Base-by-base conservation (phyloP, 2,797 vertebrate genomes). In the Phrynocephalus forsythii region DNA sequence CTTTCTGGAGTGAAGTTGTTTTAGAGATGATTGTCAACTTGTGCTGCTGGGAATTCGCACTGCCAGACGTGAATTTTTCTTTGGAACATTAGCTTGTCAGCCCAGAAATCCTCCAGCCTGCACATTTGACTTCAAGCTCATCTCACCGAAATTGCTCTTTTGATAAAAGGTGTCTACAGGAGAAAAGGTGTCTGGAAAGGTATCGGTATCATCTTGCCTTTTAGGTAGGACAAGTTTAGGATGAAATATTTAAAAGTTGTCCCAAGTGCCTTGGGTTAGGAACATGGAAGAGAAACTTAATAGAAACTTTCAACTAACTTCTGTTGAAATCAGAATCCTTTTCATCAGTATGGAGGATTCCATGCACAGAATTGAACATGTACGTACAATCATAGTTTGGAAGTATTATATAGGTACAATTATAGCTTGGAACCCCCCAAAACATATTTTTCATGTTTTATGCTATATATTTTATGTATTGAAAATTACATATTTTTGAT, bases 1-100 rank as follows among this genome's bases (percentile, higher is more conserved):
- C 2, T 85, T 88, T 60, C 60, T 71, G 30, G 20, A 44, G 50
- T 33, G 20, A 83, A 87, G 60, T 83, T 77, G 50, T 83, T 88
- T 88, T 48, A 52, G 33, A 33, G 38, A 71, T 26, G 30, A 83
- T 71, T 83, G 76, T 88, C 82, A 83, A 26, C 26, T 71, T 63
- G 20, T 48, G 73, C 48, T 26, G 28, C 18, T 80, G 83, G n/a
- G 67, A 82, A 63, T 71, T 82, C 79, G 76, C 20, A 67, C 38
- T n/a, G 44, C 33, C 11, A 82, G 22, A 33, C 8, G 3, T 81
- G 83, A 80, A 71, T 52, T 33, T 8, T 63, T 52, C 66, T 33
- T 48, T 50, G 38, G 56, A 72, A 68, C 5, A 33, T 66, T 77
- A 26, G 15, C 48, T 81, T n/a, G 33, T 81, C 44, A 81, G 28